A percentile compares a stretch with the other conserved stretches of the same genome.
Conservation (phyloP, 2,113 vertebrate species). For the Leucoraja erinaceus region DNA sequence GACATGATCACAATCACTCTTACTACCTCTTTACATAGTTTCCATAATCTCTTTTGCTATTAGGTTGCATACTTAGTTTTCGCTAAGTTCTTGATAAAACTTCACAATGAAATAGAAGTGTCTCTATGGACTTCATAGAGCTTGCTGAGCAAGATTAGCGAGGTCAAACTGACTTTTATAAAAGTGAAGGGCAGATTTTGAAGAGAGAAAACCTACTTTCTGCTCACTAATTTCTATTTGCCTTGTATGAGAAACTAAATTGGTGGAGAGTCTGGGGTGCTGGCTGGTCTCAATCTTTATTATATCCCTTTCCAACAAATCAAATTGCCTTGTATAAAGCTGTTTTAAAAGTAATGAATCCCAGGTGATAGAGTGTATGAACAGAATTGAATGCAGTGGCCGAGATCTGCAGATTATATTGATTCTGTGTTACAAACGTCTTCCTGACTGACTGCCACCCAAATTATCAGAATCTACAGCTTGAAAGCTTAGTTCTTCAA, state of each 20-base stretch:
- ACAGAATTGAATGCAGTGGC: slow-evolving; percentile 36
- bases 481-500: slow-evolving; percentile 38
- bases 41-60: background rate
- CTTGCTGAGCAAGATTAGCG: background rate
- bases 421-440: slow-evolving; percentile 35
- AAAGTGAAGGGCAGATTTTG: slow-evolving; percentile 15
- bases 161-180: slow-evolving; percentile 21
- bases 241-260: slow-evolving; percentile 10
- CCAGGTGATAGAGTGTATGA: slow-evolving; percentile 34
- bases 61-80: background rate
- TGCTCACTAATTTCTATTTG: slow-evolving; percentile 35
- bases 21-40: background rate
- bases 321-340: slow-evolving; percentile 36
- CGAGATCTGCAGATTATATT: slow-evolving; percentile 38
- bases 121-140: background rate
- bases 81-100: background rate
- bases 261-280: background rate
- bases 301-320: slow-evolving; percentile 24
- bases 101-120: background rate
- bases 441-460: slow-evolving; percentile 37
- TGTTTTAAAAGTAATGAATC: slow-evolving; percentile 39
- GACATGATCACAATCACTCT: background rate
- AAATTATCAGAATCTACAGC: slow-evolving; percentile 37
- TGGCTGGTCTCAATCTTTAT: slow-evolving; percentile 28
- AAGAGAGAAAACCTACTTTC: background rate